Evolutionary conservation across 2,888 invertebrate genomes (phyloP).

Genomic region (Theodoxus fluviatilis): DNA sequence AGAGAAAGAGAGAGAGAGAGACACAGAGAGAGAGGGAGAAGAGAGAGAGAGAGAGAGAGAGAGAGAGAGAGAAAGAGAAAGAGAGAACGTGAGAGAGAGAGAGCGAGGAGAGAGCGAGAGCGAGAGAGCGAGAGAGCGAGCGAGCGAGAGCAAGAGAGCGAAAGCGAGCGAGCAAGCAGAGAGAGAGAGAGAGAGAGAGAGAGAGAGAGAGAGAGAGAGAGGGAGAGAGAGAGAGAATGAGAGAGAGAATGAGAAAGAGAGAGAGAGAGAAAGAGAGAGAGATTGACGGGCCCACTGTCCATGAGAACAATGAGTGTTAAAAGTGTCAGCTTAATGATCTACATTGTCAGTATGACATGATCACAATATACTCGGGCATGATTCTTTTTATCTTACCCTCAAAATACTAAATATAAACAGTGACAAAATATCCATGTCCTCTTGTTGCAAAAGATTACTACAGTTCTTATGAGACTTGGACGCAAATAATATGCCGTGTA

Average conservation of each 20-base stretch:
- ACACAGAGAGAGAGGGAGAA: neutral
- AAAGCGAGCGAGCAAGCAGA: neutral
- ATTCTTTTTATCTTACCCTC: too few species aligned
- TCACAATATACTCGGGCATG: too few species aligned
- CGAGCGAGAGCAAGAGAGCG: neutral
- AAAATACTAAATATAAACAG: too few species aligned
- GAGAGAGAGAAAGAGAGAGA: too few species aligned
- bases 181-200: conserved; percentile 22
- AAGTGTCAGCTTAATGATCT: too few species aligned
- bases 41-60: neutral
- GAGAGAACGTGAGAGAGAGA: neutral
- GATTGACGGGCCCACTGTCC: neutral
- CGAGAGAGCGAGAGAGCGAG: neutral
- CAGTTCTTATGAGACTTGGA: too few species aligned
- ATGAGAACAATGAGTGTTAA: too few species aligned
- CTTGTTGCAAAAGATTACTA: too few species aligned
- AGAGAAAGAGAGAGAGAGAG: conserved; percentile 1
- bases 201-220: conserved; percentile 20
- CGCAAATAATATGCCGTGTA: too few species aligned
- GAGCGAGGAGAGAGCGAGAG: neutral
- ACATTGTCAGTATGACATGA: too few species aligned
- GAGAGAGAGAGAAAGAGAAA: neutral
- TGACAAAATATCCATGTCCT: too few species aligned
- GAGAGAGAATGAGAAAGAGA: neutral
- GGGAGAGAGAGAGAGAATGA: neutral